A percentile compares a stretch with the other conserved stretches of the same genome.
Evolutionary conservation across 2,888 invertebrate genomes (phyloP).

Genomic region (Pheosia gnoma): DNA sequence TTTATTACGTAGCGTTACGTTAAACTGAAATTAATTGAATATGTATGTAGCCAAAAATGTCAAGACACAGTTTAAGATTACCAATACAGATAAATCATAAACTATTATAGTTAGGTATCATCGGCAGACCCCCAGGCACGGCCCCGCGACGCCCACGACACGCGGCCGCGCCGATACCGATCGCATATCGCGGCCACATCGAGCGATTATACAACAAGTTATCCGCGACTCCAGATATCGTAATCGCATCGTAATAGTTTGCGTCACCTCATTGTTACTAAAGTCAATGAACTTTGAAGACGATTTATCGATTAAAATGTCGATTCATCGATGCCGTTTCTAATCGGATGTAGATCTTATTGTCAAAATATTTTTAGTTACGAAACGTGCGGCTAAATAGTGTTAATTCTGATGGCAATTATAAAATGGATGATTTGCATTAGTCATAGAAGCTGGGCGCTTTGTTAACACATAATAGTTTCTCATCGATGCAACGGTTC

Average conservation of each 20-base stretch:
- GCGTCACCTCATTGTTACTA: slow-evolving; percentile 49
- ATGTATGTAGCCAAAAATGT: no score
- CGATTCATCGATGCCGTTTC: slow-evolving; percentile 1
- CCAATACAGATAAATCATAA: neutral
- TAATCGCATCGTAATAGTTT: slow-evolving; percentile 56
- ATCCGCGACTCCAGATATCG: slow-evolving; percentile 49
- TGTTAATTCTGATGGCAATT: neutral
- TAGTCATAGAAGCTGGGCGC: neutral
- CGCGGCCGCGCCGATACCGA: slow-evolving; percentile 47
- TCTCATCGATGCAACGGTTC: neutral
- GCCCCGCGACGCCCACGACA: slow-evolving; percentile 54
- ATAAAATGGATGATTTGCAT: neutral
- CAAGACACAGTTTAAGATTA: no score
- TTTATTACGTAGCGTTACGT: no score
- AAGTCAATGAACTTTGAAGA: slow-evolving; percentile 45
- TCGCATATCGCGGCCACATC: slow-evolving; percentile 57
- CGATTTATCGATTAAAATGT: slow-evolving; percentile 3
- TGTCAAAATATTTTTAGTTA: slow-evolving; percentile 6
- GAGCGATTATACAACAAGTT: slow-evolving; percentile 61
- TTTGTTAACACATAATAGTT: neutral
- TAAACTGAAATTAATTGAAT: no score
- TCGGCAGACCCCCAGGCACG: slow-evolving; percentile 14
- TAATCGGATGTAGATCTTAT: slow-evolving; percentile 2
- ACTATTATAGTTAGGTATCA: slow-evolving; percentile 12
- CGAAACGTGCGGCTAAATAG: neutral